A percentile compares a stretch with the other conserved stretches of the same genome.
These are phyloP conservation scores for Pseudachorutes palmiensis DNA, from an alignment of 1,140 invertebrate species.

Conservation along the genomic window DNA sequence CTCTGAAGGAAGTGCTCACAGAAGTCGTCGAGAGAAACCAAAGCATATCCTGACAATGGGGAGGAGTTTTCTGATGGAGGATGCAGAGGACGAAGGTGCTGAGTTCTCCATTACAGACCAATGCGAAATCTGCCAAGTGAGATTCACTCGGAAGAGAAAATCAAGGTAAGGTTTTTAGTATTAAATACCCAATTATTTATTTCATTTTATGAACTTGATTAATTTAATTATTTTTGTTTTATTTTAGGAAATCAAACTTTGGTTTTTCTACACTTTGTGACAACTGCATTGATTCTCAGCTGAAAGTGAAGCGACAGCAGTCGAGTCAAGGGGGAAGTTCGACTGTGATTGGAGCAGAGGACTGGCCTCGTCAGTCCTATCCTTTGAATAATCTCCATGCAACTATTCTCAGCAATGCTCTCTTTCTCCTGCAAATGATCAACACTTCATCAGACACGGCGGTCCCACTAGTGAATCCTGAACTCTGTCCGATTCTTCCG, in stretches of 20 bases:
- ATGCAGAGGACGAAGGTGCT: slow-evolving; percentile 25
- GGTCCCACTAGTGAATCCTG: slow-evolving; percentile 11
- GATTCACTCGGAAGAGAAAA: slow-evolving; percentile 28
- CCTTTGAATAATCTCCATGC: slow-evolving; percentile 51
- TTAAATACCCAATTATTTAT: too few species aligned
- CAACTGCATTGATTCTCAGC: slow-evolving; percentile 31
- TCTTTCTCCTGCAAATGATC: slow-evolving; percentile 83
- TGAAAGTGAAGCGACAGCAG: slow-evolving; percentile 39
- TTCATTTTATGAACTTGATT: slow-evolving; percentile 1
- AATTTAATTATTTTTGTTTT: slow-evolving; percentile 11
- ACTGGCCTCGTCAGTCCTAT: neutral
- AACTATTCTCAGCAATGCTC: slow-evolving; percentile 84
- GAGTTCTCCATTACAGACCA: slow-evolving; percentile 31
- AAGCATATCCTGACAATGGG: slow-evolving; percentile 32
- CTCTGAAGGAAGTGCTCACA: neutral
- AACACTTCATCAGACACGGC: slow-evolving; percentile 49
- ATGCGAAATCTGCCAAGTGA: slow-evolving; percentile 34
- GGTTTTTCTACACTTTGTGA: slow-evolving; percentile 33
- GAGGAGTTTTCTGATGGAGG: slow-evolving; percentile 31
- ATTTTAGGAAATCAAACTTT: slow-evolving; percentile 32
- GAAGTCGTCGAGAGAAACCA: slow-evolving; percentile 21
- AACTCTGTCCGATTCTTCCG: slow-evolving; percentile 17
- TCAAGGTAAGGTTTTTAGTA: slow-evolving; percentile 22
- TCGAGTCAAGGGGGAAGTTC: slow-evolving; percentile 1
- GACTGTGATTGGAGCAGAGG: neutral